Evolutionary conservation across 2,888 invertebrate genomes (phyloP).

Genomic region (Pinctada fucata): DNA sequence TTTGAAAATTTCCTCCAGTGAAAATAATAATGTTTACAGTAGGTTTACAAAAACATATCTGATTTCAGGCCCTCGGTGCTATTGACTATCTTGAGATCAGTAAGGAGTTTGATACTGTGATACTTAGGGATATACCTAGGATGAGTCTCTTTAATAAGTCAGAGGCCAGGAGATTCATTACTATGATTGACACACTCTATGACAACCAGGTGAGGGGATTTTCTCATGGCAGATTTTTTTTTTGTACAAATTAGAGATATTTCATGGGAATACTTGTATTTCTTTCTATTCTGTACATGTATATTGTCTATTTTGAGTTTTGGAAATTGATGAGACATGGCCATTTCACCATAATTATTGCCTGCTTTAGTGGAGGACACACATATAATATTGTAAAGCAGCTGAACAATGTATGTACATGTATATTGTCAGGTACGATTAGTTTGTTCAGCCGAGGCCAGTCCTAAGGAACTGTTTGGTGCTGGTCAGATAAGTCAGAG

Average conservation of each 20-base stretch:
- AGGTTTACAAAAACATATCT: neutral
- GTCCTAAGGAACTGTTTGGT: conserved; percentile 86
- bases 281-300: neutral
- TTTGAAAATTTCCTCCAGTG: no score
- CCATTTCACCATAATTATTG: no score
- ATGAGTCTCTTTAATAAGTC: conserved; percentile 88
- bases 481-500: conserved; percentile 67
- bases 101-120: conserved; percentile 95
- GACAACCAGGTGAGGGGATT: conserved; percentile 86
- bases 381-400: no score
- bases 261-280: neutral
- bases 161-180: conserved; percentile 96
- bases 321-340: no score
- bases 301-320: no score
- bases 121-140: conserved; percentile 92
- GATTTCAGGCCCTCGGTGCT: conserved; percentile 89
- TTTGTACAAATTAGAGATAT: neutral
- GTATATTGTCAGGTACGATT: conserved; percentile 82
- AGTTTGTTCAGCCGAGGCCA: conserved; percentile 89
- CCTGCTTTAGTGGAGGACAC: no score
- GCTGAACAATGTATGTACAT: no score
- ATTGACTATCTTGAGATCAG: conserved; percentile 95
- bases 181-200: conserved; percentile 96
- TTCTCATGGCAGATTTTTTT: neutral
- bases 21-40: no score